These are phyloP conservation scores for Bombus superbus DNA, from an alignment of 1,140 invertebrate genomes.

Conservation along the genomic window DNA sequence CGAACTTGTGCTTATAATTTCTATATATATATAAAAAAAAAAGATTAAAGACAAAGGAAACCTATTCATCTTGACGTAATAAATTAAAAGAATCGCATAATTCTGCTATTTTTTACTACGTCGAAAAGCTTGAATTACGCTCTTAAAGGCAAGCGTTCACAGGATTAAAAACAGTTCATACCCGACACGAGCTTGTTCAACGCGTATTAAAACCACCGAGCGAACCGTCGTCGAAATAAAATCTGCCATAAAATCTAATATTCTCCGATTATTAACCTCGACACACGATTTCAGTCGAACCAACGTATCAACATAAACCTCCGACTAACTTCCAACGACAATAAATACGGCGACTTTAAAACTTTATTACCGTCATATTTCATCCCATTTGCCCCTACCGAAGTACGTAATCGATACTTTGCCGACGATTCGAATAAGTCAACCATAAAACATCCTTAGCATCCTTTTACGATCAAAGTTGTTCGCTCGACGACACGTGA, in stretches of 20 bases:
- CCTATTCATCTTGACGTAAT: no score
- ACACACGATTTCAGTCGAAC: neutral
- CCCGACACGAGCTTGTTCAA: no score
- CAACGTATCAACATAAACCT: neutral
- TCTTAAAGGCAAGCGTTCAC: no score
- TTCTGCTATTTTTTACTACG: no score
- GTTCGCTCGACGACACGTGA: neutral
- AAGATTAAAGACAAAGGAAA: neutral
- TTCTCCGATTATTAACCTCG: neutral
- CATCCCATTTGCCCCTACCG: neutral
- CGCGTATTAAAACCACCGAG: no score
- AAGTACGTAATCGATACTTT: neutral
- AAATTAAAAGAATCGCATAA: no score
- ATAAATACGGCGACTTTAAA: neutral
- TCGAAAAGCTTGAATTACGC: no score
- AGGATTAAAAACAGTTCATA: no score
- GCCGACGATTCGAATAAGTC: neutral
- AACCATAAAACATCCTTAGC: neutral
- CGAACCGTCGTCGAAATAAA: neutral
- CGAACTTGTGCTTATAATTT: neutral
- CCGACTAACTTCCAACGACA: neutral
- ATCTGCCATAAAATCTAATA: neutral
- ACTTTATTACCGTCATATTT: constrained; percentile 3
- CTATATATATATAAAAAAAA: neutral
- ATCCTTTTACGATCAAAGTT: neutral